Evolutionary conservation across 2,113 vertebrate genomes (phyloP).

Genomic region (Neolamprologus toae): DNA sequence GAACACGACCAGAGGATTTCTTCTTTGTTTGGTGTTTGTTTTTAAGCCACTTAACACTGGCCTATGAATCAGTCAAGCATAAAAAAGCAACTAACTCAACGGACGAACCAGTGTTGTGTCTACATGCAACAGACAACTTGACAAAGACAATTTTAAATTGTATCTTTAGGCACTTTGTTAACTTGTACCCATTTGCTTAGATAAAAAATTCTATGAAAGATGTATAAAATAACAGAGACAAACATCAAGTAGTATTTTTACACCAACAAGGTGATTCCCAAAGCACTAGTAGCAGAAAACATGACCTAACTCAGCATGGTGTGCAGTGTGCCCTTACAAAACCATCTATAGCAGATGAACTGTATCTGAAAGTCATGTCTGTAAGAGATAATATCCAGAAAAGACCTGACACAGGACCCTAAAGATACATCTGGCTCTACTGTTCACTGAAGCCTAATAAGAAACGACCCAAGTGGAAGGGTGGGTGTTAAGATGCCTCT

Average conservation of each 20-base stretch:
- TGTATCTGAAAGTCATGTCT: not conserved
- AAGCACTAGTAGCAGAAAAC: not conserved
- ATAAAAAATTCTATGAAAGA: not conserved
- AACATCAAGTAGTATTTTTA: not conserved
- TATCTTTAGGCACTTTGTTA: not conserved
- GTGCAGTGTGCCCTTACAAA: not conserved
- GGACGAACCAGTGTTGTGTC: not conserved
- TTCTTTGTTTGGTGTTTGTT: not conserved
- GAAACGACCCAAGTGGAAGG: not conserved
- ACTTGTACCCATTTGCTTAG: not conserved
- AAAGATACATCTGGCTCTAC: rapidly evolving
- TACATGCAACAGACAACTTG: not conserved
- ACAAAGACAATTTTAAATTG: not conserved
- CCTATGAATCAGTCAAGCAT: not conserved
- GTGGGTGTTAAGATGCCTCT: not conserved
- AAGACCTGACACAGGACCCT: not conserved
- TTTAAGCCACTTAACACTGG: not conserved
- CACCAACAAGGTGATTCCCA: not conserved
- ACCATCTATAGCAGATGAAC: not conserved
- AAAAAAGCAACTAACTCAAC: not conserved
- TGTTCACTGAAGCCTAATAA: not conserved
- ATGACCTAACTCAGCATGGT: not conserved
- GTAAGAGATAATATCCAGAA: not conserved
- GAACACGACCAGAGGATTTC: not conserved
- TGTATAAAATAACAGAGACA: not conserved